phyloP scores from a whole-genome alignment of 2,797 vertebrate species.

The Lacerta viridis region DNA sequence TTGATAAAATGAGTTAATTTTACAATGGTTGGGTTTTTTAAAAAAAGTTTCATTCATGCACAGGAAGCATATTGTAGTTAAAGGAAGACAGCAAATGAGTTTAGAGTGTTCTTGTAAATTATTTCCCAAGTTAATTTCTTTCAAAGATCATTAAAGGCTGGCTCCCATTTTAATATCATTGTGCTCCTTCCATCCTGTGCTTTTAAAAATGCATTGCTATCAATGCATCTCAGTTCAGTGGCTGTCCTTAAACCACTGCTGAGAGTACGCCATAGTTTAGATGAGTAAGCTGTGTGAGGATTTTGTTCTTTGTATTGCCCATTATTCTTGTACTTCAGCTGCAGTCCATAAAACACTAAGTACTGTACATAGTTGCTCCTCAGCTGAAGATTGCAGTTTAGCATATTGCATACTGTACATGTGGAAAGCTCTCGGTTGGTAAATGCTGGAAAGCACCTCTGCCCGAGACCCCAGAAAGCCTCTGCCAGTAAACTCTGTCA shows the following conservation, averaged over 20 bases:
- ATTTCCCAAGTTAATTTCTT: conserved; percentile 78
- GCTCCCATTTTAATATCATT: conserved; percentile 70
- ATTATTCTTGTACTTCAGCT: neutral
- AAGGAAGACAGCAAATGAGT: conserved; percentile 77
- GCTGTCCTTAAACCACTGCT: conserved; percentile 50
- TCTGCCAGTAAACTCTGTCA: neutral
- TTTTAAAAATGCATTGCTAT: conserved; percentile 74
- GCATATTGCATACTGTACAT: neutral
- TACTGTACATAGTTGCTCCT: neutral
- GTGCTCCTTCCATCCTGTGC: conserved; percentile 64
- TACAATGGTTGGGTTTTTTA: conserved; percentile 64
- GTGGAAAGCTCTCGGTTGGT: too few species aligned
- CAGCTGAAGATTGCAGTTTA: neutral
- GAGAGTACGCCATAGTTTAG: neutral
- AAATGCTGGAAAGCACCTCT: neutral
- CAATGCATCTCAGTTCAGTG: conserved; percentile 74
- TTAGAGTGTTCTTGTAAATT: conserved; percentile 77
- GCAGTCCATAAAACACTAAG: neutral
- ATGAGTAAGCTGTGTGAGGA: neutral
- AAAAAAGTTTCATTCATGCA: conserved; percentile 61
- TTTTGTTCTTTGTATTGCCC: neutral
- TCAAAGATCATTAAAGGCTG: conserved; percentile 78
- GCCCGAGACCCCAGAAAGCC: neutral
- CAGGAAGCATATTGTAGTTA: conserved; percentile 76
- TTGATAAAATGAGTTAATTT: conserved; percentile 84